Base-by-base conservation (phyloP, 2,888 invertebrate species). In the Patella caerulea region DNA sequence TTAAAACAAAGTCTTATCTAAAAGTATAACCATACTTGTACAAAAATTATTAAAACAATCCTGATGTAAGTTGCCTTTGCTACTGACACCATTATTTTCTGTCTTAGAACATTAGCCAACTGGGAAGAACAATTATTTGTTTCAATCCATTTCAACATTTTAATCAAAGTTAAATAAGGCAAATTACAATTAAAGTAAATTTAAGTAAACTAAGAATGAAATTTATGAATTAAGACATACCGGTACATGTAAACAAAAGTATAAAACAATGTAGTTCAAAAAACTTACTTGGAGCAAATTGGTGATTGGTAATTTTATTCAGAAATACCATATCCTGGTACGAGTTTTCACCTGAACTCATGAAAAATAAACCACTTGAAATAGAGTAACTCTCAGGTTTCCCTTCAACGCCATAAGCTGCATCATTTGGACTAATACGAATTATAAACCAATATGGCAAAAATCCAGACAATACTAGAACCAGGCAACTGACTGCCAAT, bases 241-340 rank as follows among this genome's bases (percentile, higher is more conserved):
- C 1, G 24, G 24, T 24, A 78, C 75, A 80, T 77, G n/a, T 78
- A 77, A 19, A 79, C 78, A 17, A n/a, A 19, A 15, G 19, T 11
- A n/a, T 34, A n/a, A 34, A 70, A 11, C 19, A 7, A 75, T 53
- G 17, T 3, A 5, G 7, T 45, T 34, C 24, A 34, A 71, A 75
- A 72, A 59, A 72, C 82, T 82, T 83, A 87, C 87, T 75, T 78
- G 87, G 87, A 52, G 85, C 75, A 45, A 82, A 80, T 17, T 79
- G 72, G 11, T 73, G 76, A 74, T 85, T 86, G 45, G 79, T 76
- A 29, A 81, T 82, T 24, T 84, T 83, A 59, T 83, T 83, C 70
- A 85, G 74, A 52, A 82, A 81, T 15, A 85, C 55, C 14, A 84
- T 72, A 55, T 83, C 83, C n/a, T 83, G 79, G 55, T 81, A 72